These are phyloP conservation scores for Chrysomela aeneicollis DNA, from an alignment of 2,888 invertebrate genomes.

Conservation along the genomic window DNA sequence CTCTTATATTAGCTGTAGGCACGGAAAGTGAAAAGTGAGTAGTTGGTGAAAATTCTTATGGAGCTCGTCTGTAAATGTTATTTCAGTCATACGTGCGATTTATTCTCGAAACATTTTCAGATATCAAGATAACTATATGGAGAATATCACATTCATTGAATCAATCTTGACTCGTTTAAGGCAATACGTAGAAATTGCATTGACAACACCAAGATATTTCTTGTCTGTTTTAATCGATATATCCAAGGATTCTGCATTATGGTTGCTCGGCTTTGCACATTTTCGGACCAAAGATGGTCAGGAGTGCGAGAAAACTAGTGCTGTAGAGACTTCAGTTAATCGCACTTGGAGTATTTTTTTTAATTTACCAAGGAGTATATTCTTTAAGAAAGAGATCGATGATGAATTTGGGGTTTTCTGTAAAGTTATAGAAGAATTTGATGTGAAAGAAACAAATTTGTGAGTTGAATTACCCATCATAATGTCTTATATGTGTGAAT, in stretches of 20 bases:
- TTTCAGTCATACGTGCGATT: not conserved
- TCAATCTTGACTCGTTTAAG: conserved; percentile 76
- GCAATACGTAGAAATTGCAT: conserved; percentile 72
- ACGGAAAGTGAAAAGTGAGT: conserved; percentile 19
- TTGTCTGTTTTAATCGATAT: conserved; percentile 65
- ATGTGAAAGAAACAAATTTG: conserved; percentile 91
- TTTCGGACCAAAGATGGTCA: conserved; percentile 19
- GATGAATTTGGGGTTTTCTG: conserved; percentile 64
- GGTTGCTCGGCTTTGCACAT: conserved; percentile 35
- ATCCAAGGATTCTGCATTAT: conserved; percentile 57
- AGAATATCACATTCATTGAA: conserved; percentile 80
- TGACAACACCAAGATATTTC: conserved; percentile 63
- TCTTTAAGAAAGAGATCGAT: conserved; percentile 11
- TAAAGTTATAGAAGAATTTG: conserved; percentile 72
- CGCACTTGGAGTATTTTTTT: conserved; percentile 7
- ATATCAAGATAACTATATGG: conserved; percentile 71
- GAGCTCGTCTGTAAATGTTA: not conserved
- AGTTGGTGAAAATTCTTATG: not conserved
- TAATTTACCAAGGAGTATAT: conserved; percentile 13
- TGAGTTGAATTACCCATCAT: no score
- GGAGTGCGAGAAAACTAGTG: no score
- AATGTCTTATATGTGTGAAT: no score
- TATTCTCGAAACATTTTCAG: conserved; percentile 29
- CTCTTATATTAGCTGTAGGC: conserved; percentile 24
- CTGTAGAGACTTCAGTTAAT: conserved; percentile 13